Percentiles rank a stretch among this genome's conserved stretches.
Conservation (phyloP, 2,797 vertebrate genomes). For the Galago senegalensis region DNA sequence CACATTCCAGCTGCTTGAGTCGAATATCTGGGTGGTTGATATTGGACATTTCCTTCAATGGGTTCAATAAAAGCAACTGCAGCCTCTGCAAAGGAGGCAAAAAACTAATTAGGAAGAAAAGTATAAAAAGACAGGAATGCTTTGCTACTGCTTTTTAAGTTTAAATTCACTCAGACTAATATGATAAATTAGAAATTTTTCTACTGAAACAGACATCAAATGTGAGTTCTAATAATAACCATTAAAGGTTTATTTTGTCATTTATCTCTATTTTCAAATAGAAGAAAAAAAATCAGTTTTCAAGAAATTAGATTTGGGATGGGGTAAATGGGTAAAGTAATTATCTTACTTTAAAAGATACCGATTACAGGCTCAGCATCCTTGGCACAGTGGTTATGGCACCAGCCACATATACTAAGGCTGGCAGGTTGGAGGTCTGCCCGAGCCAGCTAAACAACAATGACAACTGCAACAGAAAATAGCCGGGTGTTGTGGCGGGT, state of each 20-base stretch:
- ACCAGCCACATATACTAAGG: no score
- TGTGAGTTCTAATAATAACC: conserved; percentile 17
- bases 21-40: conserved; percentile 97
- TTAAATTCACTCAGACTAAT: conserved; percentile 39
- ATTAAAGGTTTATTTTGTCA: conserved; percentile 14
- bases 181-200: background rate
- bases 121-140: background rate
- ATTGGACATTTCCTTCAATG: conserved; percentile 97
- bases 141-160: conserved; percentile 26
- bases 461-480: no score
- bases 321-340: background rate
- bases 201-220: conserved; percentile 34
- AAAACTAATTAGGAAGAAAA: conserved; percentile 74
- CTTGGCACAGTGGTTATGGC: no score
- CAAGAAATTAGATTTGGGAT: background rate
- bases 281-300: conserved; percentile 41
- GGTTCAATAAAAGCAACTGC: conserved; percentile 97
- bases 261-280: background rate
- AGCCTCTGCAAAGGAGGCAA: conserved; percentile 92
- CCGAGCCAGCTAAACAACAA: no score
- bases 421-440: no score
- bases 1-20: conserved; percentile 98
- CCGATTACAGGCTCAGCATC: background rate
- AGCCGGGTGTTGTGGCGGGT: no score
- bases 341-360: conserved; percentile 9